Base-by-base conservation (phyloP, 2,113 vertebrate genomes). In the Notiomystis cincta region DNA sequence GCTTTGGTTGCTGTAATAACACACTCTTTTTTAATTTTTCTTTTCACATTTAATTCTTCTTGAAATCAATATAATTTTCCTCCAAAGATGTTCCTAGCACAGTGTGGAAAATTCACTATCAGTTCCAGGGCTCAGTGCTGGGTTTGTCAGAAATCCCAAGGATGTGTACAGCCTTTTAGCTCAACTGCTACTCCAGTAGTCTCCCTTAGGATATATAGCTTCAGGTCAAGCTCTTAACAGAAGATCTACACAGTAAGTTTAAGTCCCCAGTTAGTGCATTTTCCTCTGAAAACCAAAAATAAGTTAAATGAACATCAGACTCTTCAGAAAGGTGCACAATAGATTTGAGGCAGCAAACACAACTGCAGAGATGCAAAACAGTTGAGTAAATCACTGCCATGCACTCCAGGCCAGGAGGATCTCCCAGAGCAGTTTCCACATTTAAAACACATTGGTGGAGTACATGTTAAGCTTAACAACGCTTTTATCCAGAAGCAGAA, bases 21-120 rank as follows among this genome's bases (percentile, higher is more conserved):
- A 81, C n/a, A 72, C 44, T 86, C 89, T 90, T 94, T 97, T 96
- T 98, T 96, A 98, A 85, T 97, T 97, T 90, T 96, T 93, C 82
- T 97, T 94, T 96, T 97, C 89, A 77, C 40, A 89, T 95, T 96
- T 95, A 95, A 47, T 95, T 96, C 50, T 94, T 82, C 25, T 90
- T 75, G 64, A 97, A 96, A 96, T 28, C 67, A 91, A 90, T 79
- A 85, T 93, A 90, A 80, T 97, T 94, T 58, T 95, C 75, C 83
- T 95, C 48, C 31, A 91, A 95, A 96, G 82, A 78, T 58, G 14
- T 71, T 95, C 65, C 70, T 31, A 76, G 82, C 66, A 90, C n/a
- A 71, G 19, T 38, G 12, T 77, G 70, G 33, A 89, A 94, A 87
- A 93, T 33, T 76, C 85, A 86, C 28, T 28, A 61, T 13, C 22